These are phyloP conservation scores for Oreonectes daqikongensis DNA, from an alignment of 2,797 vertebrate species.

Conservation along the genomic window DNA sequence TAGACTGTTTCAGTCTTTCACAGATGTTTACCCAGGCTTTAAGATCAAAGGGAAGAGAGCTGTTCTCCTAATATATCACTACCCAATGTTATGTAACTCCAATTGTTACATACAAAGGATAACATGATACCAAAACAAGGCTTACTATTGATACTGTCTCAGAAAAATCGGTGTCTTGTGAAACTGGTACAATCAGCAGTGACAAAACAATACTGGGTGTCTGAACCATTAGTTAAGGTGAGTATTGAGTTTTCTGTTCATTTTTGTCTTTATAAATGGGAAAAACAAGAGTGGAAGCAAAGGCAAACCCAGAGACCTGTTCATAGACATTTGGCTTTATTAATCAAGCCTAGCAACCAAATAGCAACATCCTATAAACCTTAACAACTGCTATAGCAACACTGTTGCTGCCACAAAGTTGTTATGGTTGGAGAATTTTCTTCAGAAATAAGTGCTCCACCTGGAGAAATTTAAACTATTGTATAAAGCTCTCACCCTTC, in stretches of 20 bases:
- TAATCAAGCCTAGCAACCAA: not conserved
- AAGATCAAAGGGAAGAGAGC: slow-evolving; percentile 26
- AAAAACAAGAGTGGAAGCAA: too few species aligned
- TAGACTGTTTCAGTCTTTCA: not conserved
- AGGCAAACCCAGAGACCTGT: not conserved
- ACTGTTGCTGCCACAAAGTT: not conserved
- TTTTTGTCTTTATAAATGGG: too few species aligned
- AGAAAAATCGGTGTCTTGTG: too few species aligned
- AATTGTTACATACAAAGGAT: slow-evolving; percentile 6
- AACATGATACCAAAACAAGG: not conserved
- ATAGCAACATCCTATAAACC: not conserved
- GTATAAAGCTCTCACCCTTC: not conserved
- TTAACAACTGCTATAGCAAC: not conserved
- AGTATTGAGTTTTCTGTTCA: too few species aligned
- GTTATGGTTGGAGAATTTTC: not conserved
- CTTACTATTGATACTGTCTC: not conserved
- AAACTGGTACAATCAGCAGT: not conserved
- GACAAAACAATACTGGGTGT: not conserved
- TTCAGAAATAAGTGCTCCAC: not conserved
- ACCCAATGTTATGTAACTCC: slow-evolving; percentile 20
- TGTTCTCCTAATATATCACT: not conserved
- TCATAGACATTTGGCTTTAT: not conserved
- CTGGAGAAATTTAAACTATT: not conserved
- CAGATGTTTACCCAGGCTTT: slow-evolving; percentile 5
- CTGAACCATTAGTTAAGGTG: too few species aligned